Conservation (phyloP, 2,797 vertebrate species). For the Paramormyrops hopkinsi region DNA sequence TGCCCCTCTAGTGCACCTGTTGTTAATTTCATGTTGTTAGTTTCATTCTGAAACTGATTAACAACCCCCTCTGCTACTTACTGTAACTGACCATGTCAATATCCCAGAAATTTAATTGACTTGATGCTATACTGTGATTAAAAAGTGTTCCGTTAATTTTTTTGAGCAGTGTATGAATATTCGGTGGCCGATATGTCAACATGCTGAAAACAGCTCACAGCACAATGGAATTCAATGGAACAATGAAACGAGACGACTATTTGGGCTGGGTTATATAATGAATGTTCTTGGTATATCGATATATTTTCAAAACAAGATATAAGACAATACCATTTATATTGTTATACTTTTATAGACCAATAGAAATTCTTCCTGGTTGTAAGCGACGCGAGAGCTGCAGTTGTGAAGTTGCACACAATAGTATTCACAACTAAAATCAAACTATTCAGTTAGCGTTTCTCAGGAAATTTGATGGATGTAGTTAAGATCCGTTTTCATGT, state of each 20-base stretch:
- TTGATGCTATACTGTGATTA: no score
- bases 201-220: neutral
- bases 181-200: neutral
- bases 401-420: neutral
- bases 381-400: neutral
- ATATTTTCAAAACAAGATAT: neutral
- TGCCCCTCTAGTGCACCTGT: no score
- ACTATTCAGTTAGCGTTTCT: neutral
- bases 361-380: neutral
- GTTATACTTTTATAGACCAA: neutral
- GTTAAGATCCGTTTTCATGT: neutral
- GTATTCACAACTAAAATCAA: neutral
- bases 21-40: no score
- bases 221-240: neutral
- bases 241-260: neutral
- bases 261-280: neutral
- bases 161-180: neutral
- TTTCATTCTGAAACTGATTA: no score
- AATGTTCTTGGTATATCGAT: neutral
- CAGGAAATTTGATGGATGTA: neutral
- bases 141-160: no score
- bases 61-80: no score
- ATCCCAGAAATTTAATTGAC: no score
- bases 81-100: no score
- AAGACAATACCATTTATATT: neutral